phyloP scores from a whole-genome alignment of 92 coral and sea anemone genomes.

The Palythoa heliodiscus region DNA sequence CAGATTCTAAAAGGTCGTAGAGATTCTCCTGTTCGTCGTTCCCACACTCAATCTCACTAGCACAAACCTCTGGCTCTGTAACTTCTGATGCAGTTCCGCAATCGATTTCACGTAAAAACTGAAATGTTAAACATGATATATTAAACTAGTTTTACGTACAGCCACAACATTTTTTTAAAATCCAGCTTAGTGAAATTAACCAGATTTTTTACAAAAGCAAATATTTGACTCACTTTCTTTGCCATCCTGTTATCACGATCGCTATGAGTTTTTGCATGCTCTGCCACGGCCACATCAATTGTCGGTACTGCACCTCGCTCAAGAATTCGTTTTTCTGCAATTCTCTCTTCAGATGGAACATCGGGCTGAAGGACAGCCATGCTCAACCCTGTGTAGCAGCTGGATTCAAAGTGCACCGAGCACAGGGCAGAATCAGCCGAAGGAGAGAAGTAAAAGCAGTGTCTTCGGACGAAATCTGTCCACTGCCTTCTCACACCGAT shows the following conservation, averaged over 20 bases:
- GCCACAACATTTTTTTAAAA: not conserved
- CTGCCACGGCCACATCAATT: constrained; percentile 26
- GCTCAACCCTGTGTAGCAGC: constrained; percentile 30
- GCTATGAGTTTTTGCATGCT: not conserved
- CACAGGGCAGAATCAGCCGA: constrained; percentile 59
- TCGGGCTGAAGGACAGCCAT: constrained; percentile 17
- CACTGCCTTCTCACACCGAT: constrained; percentile 53
- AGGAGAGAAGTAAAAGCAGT: constrained; percentile 53
- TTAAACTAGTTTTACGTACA: constrained; percentile 1
- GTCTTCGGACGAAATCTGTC: constrained; percentile 62
- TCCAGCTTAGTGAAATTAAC: constrained; percentile 2
- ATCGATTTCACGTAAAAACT: constrained; percentile 12
- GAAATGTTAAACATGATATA: not conserved
- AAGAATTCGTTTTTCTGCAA: constrained; percentile 3
- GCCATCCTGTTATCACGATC: constrained; percentile 24
- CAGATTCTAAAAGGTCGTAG: not conserved
- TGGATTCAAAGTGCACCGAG: constrained; percentile 57
- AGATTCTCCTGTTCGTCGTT: constrained; percentile 10
- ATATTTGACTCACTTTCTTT: constrained; percentile 27
- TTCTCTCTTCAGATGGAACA: constrained; percentile 12
- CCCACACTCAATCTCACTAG: not conserved
- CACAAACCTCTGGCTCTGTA: not conserved
- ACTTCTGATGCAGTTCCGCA: constrained; percentile 12
- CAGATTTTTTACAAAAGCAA: not conserved
- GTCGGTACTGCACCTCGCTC: constrained; percentile 12